Percentiles rank a stretch among this genome's conserved stretches.
These are phyloP conservation scores for Neodiprion pinetum DNA, from an alignment of 1,140 invertebrate genomes.

Conservation along the genomic window DNA sequence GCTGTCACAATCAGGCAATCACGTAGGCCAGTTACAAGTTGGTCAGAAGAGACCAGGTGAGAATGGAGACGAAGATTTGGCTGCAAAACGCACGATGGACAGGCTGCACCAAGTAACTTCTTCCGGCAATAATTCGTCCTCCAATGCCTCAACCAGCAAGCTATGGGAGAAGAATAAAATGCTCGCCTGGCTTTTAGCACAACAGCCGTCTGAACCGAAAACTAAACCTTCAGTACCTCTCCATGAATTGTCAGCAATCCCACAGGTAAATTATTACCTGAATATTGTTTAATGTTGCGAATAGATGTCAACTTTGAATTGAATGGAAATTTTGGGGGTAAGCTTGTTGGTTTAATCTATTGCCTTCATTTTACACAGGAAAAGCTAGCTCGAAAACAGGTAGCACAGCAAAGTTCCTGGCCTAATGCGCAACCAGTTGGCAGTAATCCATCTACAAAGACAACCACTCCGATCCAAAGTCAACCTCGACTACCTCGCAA, in stretches of 20 bases:
- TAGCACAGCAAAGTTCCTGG: slow-evolving; percentile 39
- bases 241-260: slow-evolving; percentile 71
- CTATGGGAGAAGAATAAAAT: slow-evolving; percentile 87
- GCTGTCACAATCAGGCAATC: slow-evolving; percentile 55
- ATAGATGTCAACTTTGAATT: neutral
- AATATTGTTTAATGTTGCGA: neutral
- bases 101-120: slow-evolving; percentile 63
- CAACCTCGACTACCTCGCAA: slow-evolving; percentile 61
- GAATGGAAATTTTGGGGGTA: too few species aligned
- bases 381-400: slow-evolving; percentile 61
- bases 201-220: slow-evolving; percentile 76
- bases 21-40: slow-evolving; percentile 57
- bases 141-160: slow-evolving; percentile 66
- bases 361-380: slow-evolving; percentile 48
- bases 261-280: slow-evolving; percentile 54
- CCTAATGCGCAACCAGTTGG: slow-evolving; percentile 52
- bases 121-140: slow-evolving; percentile 43
- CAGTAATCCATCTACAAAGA: slow-evolving; percentile 51
- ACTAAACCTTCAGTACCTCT: slow-evolving; percentile 71
- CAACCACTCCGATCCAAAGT: slow-evolving; percentile 55
- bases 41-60: slow-evolving; percentile 74
- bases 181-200: slow-evolving; percentile 82
- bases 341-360: neutral
- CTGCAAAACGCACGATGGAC: slow-evolving; percentile 64
- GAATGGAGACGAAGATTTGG: slow-evolving; percentile 68